Conservation (phyloP, 2,797 vertebrate genomes). For the Morelia viridis region DNA sequence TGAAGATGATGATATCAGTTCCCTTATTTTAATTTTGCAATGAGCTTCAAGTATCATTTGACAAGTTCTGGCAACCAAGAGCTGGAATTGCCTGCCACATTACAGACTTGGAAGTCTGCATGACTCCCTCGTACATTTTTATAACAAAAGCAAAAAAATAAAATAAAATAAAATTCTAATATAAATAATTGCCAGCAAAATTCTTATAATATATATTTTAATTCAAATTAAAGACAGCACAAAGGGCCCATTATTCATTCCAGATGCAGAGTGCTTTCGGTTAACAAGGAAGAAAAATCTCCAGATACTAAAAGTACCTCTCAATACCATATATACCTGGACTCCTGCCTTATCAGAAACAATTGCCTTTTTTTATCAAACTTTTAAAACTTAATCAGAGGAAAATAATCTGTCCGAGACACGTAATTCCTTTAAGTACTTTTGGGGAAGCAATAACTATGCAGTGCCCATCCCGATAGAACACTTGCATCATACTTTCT, state of each 20-base stretch:
- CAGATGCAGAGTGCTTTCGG: conserved; percentile 54
- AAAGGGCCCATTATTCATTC: conserved; percentile 55
- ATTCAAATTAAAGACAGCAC: conserved; percentile 52
- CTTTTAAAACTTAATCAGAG: not conserved
- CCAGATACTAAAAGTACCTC: conserved; percentile 33
- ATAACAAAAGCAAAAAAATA: conserved; percentile 64
- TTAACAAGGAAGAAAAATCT: conserved; percentile 50
- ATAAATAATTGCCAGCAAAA: conserved; percentile 68
- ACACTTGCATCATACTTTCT: not conserved
- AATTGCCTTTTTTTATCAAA: conserved; percentile 16
- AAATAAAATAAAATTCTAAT: conserved; percentile 42
- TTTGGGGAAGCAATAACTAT: not conserved
- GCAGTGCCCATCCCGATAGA: not conserved
- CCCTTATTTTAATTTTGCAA: conserved; percentile 48
- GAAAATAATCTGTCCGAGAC: not conserved
- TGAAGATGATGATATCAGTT: conserved; percentile 52
- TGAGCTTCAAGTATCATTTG: conserved; percentile 20
- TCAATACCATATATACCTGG: conserved; percentile 52
- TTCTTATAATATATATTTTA: conserved; percentile 61
- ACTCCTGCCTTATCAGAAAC: conserved; percentile 37
- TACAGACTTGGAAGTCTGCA: conserved; percentile 59
- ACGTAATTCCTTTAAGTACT: not conserved
- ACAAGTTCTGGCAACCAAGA: conserved; percentile 60
- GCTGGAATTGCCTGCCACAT: conserved; percentile 65
- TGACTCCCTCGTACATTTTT: conserved; percentile 64